Conservation (phyloP, 1,140 invertebrate species). For the Drosophila burlai region DNA sequence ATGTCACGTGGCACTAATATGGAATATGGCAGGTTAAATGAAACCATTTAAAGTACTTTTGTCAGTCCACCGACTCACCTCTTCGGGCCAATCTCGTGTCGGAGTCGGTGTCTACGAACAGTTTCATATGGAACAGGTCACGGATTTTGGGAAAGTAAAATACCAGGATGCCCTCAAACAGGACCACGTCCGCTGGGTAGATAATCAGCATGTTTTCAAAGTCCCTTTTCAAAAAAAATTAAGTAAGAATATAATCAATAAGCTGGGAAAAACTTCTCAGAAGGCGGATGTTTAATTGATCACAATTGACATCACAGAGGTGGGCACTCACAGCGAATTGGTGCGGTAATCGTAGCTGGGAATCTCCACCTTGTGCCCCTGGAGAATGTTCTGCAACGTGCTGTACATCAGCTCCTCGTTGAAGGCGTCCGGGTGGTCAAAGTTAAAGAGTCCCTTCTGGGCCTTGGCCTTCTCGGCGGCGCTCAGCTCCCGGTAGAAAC, state of each 20-base stretch:
- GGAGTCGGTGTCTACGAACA: slow-evolving; percentile 99
- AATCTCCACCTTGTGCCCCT: slow-evolving; percentile 94
- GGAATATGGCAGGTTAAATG: background rate
- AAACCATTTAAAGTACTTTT: background rate
- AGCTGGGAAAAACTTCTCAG: slow-evolving; percentile 13
- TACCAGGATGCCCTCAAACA: slow-evolving; percentile 99
- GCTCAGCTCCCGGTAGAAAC: slow-evolving; percentile 96
- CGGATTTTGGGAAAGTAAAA: slow-evolving; percentile 98
- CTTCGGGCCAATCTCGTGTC: slow-evolving; percentile 97
- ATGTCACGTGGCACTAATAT: slow-evolving; percentile 96
- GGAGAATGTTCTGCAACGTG: slow-evolving; percentile 92
- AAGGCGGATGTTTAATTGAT: background rate
- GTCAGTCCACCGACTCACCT: slow-evolving; percentile 87
- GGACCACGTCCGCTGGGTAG: slow-evolving; percentile 98
- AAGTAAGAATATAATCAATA: background rate
- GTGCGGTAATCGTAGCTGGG: slow-evolving; percentile 96
- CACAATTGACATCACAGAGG: background rate
- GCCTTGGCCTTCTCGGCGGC: slow-evolving; percentile 93
- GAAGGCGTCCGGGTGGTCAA: slow-evolving; percentile 98
- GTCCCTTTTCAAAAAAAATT: slow-evolving; percentile 86
- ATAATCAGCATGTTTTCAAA: slow-evolving; percentile 92
- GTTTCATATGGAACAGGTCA: slow-evolving; percentile 99
- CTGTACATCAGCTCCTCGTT: slow-evolving; percentile 93
- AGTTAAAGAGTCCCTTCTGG: slow-evolving; percentile 97
- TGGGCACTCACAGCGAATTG: slow-evolving; percentile 90